A percentile compares a stretch with the other conserved stretches of the same genome.
Conservation (phyloP, 2,888 invertebrate species). For the Meghimatium bilineatum region DNA sequence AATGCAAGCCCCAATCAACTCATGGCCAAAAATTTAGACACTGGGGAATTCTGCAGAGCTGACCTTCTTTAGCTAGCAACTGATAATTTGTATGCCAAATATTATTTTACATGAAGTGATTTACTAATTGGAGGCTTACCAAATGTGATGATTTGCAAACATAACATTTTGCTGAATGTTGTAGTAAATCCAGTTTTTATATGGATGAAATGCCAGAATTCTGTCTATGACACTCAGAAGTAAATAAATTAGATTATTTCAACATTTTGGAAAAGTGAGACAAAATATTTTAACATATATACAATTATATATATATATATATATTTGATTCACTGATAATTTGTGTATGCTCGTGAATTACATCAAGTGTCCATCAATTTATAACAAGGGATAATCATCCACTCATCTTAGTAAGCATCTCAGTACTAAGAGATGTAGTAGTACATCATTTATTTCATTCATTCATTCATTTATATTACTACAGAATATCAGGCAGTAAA, state of each 20-base stretch:
- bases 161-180: not conserved
- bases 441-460: no score
- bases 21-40: conserved; percentile 74
- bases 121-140: conserved; percentile 1
- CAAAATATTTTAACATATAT: not conserved
- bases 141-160: conserved; percentile 21
- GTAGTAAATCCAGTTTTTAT: not conserved
- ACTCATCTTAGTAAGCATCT: no score
- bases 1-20: conserved; percentile 71
- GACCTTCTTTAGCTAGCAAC: conserved; percentile 53
- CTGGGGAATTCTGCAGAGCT: conserved; percentile 71
- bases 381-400: no score
- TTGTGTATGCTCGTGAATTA: no score
- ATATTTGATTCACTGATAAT: no score
- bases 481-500: no score
- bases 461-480: no score
- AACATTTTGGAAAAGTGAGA: not conserved
- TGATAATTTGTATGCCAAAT: not conserved
- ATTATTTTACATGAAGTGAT: not conserved
- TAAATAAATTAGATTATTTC: no score
- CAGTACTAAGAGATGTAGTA: no score
- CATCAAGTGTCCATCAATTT: no score
- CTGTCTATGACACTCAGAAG: no score
- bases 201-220: no score
- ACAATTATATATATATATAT: not conserved